phyloP scores from a whole-genome alignment of 2,888 invertebrate genomes.

The Argyresthia goedartella region DNA sequence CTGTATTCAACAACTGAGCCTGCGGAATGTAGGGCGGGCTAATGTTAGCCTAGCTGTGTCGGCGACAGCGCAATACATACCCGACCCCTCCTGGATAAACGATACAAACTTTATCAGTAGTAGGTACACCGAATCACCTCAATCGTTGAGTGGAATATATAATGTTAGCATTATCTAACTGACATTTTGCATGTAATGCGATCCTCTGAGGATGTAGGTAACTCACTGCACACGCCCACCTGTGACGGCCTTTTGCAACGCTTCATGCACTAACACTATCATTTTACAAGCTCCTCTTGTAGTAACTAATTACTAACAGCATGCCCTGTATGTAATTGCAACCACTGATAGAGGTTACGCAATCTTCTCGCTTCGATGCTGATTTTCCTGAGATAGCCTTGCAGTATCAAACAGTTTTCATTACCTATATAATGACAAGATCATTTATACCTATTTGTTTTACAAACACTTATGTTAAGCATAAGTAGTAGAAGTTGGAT shows the following conservation, averaged over 20 bases:
- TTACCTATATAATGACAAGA: too few species aligned
- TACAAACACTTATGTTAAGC: too few species aligned
- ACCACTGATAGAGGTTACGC: constrained; percentile 6
- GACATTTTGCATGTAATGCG: background rate
- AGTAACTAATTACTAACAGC: constrained; percentile 18
- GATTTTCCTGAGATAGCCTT: background rate
- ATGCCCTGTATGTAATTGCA: constrained; percentile 8
- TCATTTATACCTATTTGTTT: too few species aligned
- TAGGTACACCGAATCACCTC: background rate
- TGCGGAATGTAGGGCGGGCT: constrained; percentile 57
- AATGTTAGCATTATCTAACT: background rate
- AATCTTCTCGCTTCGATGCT: constrained; percentile 1
- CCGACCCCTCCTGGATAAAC: constrained; percentile 37
- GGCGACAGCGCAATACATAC: constrained; percentile 28
- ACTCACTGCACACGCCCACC: constrained; percentile 25
- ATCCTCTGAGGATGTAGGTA: constrained; percentile 10
- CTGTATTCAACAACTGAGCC: constrained; percentile 39
- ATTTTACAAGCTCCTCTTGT: constrained; percentile 25
- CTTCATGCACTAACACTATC: constrained; percentile 30
- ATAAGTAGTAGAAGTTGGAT: too few species aligned
- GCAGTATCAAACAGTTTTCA: background rate
- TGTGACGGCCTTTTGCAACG: constrained; percentile 31
- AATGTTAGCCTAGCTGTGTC: constrained; percentile 46
- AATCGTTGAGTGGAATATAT: background rate
- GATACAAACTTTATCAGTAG: background rate